phyloP scores from a whole-genome alignment of 2,113 vertebrate genomes.

The Paramormyrops kingsleyae region DNA sequence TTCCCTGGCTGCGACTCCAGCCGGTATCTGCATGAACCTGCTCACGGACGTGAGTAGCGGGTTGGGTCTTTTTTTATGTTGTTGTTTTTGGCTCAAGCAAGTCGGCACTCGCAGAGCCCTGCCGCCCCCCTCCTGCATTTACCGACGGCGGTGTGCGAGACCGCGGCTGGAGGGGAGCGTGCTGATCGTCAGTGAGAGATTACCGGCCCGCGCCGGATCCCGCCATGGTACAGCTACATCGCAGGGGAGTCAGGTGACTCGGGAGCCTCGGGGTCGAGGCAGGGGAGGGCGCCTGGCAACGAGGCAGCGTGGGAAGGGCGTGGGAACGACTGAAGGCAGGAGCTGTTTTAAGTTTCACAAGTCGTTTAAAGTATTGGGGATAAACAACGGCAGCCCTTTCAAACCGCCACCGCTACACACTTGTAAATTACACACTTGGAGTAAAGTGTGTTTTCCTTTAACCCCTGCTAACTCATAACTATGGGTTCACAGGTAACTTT shows the following conservation, averaged over 20 bases:
- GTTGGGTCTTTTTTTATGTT: neutral
- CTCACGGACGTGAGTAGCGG: neutral
- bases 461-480: neutral
- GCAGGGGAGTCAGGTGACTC: neutral
- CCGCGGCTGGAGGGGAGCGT: neutral
- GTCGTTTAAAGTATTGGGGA: neutral
- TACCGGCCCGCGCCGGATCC: neutral
- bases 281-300: neutral
- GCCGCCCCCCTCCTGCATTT: neutral
- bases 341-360: conserved; percentile 4
- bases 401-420: neutral
- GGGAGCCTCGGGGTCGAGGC: neutral
- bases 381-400: neutral
- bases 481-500: conserved; percentile 1
- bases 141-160: neutral
- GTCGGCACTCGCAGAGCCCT: neutral
- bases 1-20: neutral
- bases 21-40: neutral
- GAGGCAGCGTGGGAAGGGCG: neutral
- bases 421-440: neutral
- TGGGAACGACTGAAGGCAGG: neutral
- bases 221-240: neutral
- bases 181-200: neutral
- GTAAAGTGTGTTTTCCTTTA: neutral
- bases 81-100: neutral